phyloP scores from a whole-genome alignment of 2,888 invertebrate species.

The Philhelius pedissequus region DNA sequence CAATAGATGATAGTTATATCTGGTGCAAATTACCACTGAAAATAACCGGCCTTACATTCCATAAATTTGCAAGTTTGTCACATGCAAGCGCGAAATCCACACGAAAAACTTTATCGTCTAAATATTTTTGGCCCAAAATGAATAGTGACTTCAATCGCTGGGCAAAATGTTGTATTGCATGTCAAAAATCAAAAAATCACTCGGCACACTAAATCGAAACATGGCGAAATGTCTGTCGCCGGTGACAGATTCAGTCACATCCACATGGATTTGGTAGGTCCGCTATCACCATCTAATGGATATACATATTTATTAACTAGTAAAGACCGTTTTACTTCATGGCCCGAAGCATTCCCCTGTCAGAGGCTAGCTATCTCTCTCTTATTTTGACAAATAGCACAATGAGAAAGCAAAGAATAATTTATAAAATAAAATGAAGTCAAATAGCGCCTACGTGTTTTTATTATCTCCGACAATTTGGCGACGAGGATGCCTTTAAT shows the following conservation, averaged over 20 bases:
- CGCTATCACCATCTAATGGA: neutral
- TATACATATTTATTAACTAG: neutral
- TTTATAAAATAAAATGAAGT: too few relatives aligned
- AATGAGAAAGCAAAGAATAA: too few relatives aligned
- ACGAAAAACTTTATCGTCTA: neutral
- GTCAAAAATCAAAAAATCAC: neutral
- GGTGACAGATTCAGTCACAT: neutral
- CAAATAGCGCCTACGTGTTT: too few relatives aligned
- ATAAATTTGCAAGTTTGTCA: neutral
- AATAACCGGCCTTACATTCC: neutral
- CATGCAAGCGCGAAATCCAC: neutral
- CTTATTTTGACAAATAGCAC: too few relatives aligned
- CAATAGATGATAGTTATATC: neutral
- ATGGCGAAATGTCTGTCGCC: neutral
- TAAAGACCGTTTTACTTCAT: neutral
- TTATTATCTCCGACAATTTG: too few relatives aligned
- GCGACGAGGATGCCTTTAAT: too few relatives aligned
- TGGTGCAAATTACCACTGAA: neutral
- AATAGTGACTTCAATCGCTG: neutral
- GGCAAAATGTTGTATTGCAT: neutral
- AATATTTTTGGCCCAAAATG: neutral
- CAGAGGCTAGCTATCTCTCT: too few relatives aligned
- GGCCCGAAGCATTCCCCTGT: neutral
- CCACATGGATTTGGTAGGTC: neutral
- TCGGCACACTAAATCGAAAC: neutral